These are phyloP conservation scores for Fregetta grallaria DNA, from an alignment of 2,113 vertebrate species.

Conservation along the genomic window DNA sequence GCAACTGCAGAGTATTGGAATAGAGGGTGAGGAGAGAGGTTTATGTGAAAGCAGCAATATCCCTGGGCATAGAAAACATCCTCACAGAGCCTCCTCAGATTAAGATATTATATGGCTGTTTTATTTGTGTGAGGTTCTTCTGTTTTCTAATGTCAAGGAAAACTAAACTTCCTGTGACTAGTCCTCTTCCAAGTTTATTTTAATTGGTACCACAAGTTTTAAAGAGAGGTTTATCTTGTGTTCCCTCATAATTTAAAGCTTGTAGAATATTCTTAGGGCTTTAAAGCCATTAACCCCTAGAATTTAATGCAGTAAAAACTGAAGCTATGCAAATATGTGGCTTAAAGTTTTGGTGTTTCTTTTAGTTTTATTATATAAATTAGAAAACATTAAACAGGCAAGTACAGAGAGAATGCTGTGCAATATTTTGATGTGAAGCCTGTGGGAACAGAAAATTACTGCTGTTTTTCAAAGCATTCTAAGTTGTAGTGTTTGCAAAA, in stretches of 20 bases:
- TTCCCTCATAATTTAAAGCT: neutral
- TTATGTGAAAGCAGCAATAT: neutral
- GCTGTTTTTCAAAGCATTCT: neutral
- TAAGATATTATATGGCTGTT: neutral
- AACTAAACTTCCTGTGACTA: neutral
- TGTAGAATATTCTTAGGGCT: neutral
- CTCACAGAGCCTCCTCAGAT: neutral
- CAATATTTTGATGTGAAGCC: neutral
- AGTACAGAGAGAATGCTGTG: neutral
- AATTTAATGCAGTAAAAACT: neutral
- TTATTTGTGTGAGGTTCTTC: neutral
- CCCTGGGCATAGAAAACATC: neutral
- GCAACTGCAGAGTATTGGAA: neutral
- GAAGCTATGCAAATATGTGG: neutral
- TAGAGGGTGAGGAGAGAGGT: neutral
- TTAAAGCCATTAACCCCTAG: neutral
- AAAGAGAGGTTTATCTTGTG: neutral
- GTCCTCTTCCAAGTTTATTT: neutral
- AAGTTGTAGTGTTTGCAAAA: neutral
- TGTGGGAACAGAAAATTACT: neutral
- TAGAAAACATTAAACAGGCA: neutral
- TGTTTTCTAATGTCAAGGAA: neutral
- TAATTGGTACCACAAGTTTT: neutral
- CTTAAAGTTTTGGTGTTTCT: neutral
- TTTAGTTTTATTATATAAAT: neutral